These are phyloP conservation scores for Drosophila paranaensis DNA, from an alignment of 2,888 invertebrate species.

Conservation along the genomic window DNA sequence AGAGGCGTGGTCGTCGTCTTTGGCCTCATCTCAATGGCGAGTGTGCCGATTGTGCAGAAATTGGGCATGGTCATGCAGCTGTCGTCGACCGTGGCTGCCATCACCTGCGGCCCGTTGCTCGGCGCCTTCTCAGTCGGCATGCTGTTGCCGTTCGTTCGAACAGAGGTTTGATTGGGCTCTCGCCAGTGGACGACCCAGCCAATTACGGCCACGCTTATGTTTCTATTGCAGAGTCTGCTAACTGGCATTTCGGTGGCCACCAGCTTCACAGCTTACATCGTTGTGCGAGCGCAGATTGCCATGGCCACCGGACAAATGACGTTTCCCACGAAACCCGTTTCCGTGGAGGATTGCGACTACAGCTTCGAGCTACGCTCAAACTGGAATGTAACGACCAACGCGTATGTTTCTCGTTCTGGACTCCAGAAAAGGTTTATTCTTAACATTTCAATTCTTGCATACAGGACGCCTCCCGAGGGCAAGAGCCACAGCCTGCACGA, in stretches of 20 bases:
- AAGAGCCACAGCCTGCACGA: slow-evolving; percentile 84
- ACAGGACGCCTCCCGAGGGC: slow-evolving; percentile 20
- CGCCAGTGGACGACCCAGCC: background rate
- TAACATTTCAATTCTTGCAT: background rate
- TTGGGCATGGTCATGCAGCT: slow-evolving; percentile 89
- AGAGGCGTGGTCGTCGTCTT: slow-evolving; percentile 88
- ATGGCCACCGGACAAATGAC: slow-evolving; percentile 87
- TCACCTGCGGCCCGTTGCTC: slow-evolving; percentile 88
- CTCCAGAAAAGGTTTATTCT: background rate
- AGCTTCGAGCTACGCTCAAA: slow-evolving; percentile 41
- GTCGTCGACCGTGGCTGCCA: slow-evolving; percentile 87
- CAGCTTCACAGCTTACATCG: slow-evolving; percentile 88
- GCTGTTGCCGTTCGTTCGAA: slow-evolving; percentile 87
- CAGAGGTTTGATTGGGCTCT: slow-evolving; percentile 84
- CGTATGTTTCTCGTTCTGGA: slow-evolving; percentile 38
- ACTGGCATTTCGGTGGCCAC: slow-evolving; percentile 88
- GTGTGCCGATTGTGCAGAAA: slow-evolving; percentile 89
- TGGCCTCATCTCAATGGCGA: slow-evolving; percentile 88
- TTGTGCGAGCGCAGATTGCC: slow-evolving; percentile 88
- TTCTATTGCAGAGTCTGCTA: slow-evolving; percentile 87
- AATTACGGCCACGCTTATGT: background rate
- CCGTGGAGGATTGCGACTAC: slow-evolving; percentile 68
- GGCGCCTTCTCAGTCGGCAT: slow-evolving; percentile 90
- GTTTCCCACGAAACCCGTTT: slow-evolving; percentile 65
- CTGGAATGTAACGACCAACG: slow-evolving; percentile 49